These are phyloP conservation scores for Nibea albiflora DNA, from an alignment of 2,113 vertebrate species.

Conservation along the genomic window DNA sequence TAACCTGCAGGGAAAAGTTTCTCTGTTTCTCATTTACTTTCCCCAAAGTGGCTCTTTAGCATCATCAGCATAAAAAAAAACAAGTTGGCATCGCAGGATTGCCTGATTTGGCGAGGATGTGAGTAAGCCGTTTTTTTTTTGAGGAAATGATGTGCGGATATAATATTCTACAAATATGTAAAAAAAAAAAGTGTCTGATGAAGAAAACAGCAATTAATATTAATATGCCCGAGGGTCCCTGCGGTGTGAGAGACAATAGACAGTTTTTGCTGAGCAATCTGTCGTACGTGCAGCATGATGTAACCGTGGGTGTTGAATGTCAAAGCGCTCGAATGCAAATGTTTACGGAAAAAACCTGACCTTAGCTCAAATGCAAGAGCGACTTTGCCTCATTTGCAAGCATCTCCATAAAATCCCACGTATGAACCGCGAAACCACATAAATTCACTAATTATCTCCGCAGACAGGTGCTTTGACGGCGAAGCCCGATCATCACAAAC, in stretches of 20 bases:
- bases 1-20: neutral
- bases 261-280: neutral
- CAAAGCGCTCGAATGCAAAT: conserved; percentile 2
- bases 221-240: neutral
- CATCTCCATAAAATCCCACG: conserved; percentile 8
- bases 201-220: conserved; percentile 8
- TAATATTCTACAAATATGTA: neutral
- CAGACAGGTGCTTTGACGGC: conserved; percentile 51
- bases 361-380: neutral
- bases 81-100: conserved; percentile 7
- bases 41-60: conserved; percentile 9
- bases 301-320: neutral
- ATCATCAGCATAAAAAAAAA: conserved; percentile 43
- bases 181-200: neutral
- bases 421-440: neutral
- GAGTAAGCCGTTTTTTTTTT: conserved; percentile 7
- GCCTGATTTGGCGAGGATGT: neutral
- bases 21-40: neutral
- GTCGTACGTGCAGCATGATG: neutral
- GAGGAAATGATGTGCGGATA: conserved; percentile 2
- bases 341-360: conserved; percentile 10
- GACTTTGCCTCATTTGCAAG: conserved; percentile 24
- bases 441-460: conserved; percentile 33
- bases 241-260: neutral
- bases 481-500: conserved; percentile 20